Evolutionary conservation across 64 coral and sea anemone genomes (phyloP).

Genomic region (Porites lutea): DNA sequence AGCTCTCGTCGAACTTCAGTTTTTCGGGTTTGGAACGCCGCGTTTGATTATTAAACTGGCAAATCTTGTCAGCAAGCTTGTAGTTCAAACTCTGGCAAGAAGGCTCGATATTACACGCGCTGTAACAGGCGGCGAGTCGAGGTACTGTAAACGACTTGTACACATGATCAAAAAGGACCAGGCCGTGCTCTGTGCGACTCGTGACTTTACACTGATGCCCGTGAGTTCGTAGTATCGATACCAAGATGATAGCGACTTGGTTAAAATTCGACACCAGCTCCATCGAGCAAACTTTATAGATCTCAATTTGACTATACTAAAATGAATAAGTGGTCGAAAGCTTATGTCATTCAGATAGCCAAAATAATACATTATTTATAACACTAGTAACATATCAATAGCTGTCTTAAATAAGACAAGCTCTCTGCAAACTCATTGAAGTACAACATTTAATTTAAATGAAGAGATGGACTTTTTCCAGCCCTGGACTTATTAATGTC

Average conservation of each 20-base stretch:
- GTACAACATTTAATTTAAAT: no score
- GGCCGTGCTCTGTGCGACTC: not conserved
- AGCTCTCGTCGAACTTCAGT: not conserved
- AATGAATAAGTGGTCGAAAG: no score
- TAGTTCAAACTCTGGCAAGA: conserved; percentile 6
- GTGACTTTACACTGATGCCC: not conserved
- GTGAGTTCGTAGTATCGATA: not conserved
- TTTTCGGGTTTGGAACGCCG: not conserved
- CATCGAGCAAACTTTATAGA: no score
- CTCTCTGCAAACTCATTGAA: no score
- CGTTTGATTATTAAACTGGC: conserved; percentile 15
- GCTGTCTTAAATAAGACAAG: no score
- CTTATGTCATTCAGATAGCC: no score
- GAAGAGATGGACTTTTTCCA: no score
- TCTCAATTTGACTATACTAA: no score
- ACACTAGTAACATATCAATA: no score
- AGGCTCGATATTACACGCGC: not conserved
- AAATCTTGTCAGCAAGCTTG: not conserved
- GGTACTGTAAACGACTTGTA: not conserved
- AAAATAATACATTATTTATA: no score
- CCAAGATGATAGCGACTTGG: not conserved
- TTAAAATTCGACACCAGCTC: no score
- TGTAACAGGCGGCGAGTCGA: not conserved
- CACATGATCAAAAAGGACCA: not conserved
- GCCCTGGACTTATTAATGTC: no score